Conservation (phyloP, 2,113 vertebrate species). For the Balaenoptera acutorostrata region DNA sequence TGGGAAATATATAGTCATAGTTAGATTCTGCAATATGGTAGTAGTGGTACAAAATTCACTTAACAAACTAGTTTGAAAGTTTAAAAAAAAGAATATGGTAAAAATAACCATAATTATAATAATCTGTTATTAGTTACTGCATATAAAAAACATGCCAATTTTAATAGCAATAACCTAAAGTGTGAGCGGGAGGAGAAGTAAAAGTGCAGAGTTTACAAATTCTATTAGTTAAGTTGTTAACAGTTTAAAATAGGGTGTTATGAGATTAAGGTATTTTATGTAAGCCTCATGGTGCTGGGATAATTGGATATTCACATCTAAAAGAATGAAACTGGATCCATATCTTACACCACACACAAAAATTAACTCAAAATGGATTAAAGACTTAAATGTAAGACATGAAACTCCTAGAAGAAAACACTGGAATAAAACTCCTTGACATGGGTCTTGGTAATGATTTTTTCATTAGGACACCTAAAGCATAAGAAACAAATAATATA, state of each 20-base stretch:
- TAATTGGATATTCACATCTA: not conserved
- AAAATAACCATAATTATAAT: not conserved
- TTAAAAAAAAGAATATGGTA: not conserved
- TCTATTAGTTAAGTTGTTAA: not conserved
- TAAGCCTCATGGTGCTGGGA: not conserved
- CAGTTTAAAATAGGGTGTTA: not conserved
- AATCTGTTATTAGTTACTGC: not conserved
- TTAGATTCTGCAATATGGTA: not conserved
- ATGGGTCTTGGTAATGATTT: not conserved
- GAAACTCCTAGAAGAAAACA: not conserved
- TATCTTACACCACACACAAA: not conserved
- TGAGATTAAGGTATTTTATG: not conserved
- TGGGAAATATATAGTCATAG: not conserved
- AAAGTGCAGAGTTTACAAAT: not conserved
- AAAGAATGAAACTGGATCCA: not conserved
- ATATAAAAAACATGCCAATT: not conserved
- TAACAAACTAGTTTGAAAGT: not conserved
- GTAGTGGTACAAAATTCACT: not conserved
- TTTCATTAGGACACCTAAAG: not conserved
- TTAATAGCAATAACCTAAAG: not conserved
- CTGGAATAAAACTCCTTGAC: not conserved
- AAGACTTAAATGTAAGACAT: not conserved
- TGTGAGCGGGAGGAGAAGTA: not conserved
- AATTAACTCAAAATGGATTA: not conserved
- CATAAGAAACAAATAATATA: not conserved